A percentile compares a stretch with the other conserved stretches of the same genome.
phyloP scores from a whole-genome alignment of 2,113 vertebrate genomes.

The Egretta garzetta region DNA sequence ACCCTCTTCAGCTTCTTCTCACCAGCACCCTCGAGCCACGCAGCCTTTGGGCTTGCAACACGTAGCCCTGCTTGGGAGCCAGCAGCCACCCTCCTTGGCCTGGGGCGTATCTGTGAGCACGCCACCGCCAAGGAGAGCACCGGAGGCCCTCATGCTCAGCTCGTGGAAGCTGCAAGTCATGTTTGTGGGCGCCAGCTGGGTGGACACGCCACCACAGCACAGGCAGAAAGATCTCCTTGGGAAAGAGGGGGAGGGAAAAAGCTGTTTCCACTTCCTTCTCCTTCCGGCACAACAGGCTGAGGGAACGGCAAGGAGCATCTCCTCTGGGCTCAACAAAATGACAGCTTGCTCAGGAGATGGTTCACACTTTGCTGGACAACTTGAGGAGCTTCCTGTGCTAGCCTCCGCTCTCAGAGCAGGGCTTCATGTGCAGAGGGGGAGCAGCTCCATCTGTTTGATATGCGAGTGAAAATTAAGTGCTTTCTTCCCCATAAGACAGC shows the following conservation, averaged over 20 bases:
- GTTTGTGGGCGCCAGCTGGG: neutral
- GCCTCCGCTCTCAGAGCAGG: neutral
- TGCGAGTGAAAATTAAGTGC: neutral
- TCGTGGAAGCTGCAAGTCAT: neutral
- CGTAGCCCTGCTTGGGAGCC: neutral
- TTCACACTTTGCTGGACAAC: neutral
- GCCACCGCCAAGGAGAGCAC: neutral
- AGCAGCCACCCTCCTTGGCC: neutral
- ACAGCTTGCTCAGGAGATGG: neutral
- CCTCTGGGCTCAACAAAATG: neutral
- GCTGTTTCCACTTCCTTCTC: neutral
- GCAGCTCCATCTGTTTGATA: neutral
- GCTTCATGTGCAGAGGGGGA: neutral
- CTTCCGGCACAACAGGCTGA: neutral
- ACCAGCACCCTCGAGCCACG: accelerated
- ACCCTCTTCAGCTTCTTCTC: neutral
- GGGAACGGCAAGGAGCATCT: neutral
- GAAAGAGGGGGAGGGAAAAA: slow-evolving; percentile 8
- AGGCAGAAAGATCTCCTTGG: neutral
- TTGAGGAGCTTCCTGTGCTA: neutral
- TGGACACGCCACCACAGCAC: neutral
- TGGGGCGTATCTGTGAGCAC: accelerated
- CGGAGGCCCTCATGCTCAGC: accelerated
- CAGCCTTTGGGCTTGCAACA: neutral
- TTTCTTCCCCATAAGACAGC: neutral